A percentile compares a stretch with the other conserved stretches of the same genome.
phyloP scores from a whole-genome alignment of 23 tunicate species.

The Styela clava region DNA sequence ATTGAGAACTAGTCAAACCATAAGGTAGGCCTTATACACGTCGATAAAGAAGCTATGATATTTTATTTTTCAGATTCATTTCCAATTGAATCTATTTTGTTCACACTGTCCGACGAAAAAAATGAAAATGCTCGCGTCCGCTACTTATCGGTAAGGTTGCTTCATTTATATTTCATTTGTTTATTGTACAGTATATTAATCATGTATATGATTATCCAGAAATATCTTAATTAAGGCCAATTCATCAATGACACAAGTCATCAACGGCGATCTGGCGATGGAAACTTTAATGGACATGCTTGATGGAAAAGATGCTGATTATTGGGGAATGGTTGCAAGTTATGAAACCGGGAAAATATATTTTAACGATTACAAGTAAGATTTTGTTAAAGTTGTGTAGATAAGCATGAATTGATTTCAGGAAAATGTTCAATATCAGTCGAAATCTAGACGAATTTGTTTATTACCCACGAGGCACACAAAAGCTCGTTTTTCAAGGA shows the following conservation, averaged over 20 bases:
- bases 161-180: no score
- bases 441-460: no score
- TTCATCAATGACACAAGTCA: no score
- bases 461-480: neutral
- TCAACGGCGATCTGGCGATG: neutral
- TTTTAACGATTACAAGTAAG: neutral
- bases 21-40: no score
- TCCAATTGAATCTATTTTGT: neutral
- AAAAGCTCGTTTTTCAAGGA: no score
- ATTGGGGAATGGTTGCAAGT: conserved; percentile 25
- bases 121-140: neutral
- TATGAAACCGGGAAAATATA: conserved; percentile 9
- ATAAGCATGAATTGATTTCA: no score
- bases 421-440: no score
- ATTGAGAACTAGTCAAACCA: no score
- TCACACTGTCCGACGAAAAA: neutral
- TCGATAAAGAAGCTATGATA: no score
- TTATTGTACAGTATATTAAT: no score
- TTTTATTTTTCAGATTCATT: neutral
- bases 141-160: neutral
- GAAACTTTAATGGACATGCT: neutral
- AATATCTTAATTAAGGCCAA: neutral
- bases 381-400: neutral
- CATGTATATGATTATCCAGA: no score
- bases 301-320: neutral